A percentile compares a stretch with the other conserved stretches of the same genome.
phyloP scores from a whole-genome alignment of 2,113 vertebrate species.

The Candoia aspera region DNA sequence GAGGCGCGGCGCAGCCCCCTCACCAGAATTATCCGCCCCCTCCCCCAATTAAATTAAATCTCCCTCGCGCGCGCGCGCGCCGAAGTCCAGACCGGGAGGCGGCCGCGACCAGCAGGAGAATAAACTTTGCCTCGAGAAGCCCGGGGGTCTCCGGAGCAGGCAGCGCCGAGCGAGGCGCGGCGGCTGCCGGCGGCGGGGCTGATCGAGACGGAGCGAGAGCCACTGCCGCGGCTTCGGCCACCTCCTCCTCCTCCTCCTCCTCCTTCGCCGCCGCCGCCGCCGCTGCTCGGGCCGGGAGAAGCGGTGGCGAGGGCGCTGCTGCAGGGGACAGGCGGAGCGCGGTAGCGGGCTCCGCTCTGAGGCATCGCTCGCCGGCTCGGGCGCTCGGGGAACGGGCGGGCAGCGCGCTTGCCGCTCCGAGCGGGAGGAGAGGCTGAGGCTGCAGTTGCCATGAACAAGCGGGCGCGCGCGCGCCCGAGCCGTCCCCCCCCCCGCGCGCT shows the following conservation, averaged over 20 bases:
- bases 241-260: neutral
- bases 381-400: neutral
- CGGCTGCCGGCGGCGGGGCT: neutral
- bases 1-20: neutral
- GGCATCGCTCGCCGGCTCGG: slow-evolving; percentile 18
- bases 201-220: no score
- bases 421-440: slow-evolving; percentile 49
- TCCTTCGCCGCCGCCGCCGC: neutral
- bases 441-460: slow-evolving; percentile 52
- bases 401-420: slow-evolving; percentile 38
- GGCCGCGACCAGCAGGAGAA: neutral
- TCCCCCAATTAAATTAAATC: neutral
- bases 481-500: slow-evolving; percentile 68
- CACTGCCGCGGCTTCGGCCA: neutral
- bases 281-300: neutral
- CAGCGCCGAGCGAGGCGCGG: neutral
- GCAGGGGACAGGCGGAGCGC: no score
- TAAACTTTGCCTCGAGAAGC: neutral
- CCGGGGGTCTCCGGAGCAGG: neutral
- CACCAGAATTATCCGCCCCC: neutral
- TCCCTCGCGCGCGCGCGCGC: neutral
- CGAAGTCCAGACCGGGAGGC: neutral
- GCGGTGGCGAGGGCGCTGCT: neutral
- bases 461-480: neutral
- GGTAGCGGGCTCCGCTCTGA: neutral